Evolutionary conservation across 2,797 vertebrate species (phyloP).

Genomic region (Pseudotriccus pelzelni): DNA sequence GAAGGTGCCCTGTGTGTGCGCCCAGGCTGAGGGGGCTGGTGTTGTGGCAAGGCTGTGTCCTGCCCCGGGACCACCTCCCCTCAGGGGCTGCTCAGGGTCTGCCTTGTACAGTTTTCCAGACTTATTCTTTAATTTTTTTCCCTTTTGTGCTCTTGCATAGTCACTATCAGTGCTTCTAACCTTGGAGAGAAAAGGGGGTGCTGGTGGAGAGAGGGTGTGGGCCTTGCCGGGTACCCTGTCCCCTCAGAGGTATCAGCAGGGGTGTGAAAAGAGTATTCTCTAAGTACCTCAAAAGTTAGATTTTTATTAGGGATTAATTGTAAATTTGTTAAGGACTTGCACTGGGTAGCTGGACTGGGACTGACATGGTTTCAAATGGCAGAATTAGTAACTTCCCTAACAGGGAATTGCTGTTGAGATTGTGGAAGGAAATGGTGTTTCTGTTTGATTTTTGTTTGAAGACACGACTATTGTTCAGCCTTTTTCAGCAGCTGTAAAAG

Average conservation of each 20-base stretch:
- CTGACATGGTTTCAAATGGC: not conserved
- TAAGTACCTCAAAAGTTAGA: not conserved
- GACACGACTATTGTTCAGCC: fast-evolving
- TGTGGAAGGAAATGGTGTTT: not conserved
- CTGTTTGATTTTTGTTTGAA: not conserved
- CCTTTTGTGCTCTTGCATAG: not conserved
- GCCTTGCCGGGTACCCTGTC: fast-evolving
- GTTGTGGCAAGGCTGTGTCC: too few species aligned
- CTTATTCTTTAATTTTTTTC: fast-evolving
- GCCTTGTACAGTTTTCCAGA: not conserved
- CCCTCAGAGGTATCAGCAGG: fast-evolving
- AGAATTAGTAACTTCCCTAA: not conserved
- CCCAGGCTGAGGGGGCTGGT: not conserved
- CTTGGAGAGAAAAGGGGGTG: not conserved
- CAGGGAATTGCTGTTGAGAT: fast-evolving
- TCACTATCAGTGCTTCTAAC: fast-evolving
- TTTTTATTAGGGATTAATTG: not conserved
- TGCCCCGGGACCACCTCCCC: fast-evolving
- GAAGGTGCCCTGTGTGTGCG: fast-evolving
- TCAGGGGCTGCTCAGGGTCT: fast-evolving
- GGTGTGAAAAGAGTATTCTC: not conserved
- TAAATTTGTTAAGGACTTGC: not conserved
- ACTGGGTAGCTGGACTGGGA: not conserved
- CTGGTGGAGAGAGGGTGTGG: not conserved
- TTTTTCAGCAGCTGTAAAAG: not conserved